phyloP scores from a whole-genome alignment of 2,113 vertebrate species.

The Pelobates fuscus region DNA sequence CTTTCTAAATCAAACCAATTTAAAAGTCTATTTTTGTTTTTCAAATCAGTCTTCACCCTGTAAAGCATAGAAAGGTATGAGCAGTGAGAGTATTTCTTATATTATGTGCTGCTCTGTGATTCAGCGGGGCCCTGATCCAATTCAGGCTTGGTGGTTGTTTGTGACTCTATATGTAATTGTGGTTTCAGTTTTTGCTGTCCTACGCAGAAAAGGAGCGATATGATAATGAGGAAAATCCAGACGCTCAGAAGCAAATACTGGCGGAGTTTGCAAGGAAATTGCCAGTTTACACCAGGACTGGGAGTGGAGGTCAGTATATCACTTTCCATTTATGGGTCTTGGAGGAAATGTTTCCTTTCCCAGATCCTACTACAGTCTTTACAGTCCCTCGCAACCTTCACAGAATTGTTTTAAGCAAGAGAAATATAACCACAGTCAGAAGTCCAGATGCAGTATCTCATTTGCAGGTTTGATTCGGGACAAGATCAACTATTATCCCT shows the following conservation, averaged over 20 bases:
- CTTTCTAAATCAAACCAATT: no score
- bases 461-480: no score
- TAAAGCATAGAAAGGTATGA: no score
- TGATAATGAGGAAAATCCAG: conserved; percentile 88
- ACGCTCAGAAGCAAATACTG: conserved; percentile 91
- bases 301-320: conserved; percentile 80
- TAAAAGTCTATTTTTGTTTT: no score
- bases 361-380: no score
- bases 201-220: conserved; percentile 91
- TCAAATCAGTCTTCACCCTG: no score
- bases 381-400: no score
- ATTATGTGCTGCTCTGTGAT: not conserved
- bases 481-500: no score
- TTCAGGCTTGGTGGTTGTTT: not conserved
- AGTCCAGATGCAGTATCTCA: no score
- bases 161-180: conserved; percentile 37
- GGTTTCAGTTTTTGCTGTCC: conserved; percentile 86
- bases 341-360: not conserved
- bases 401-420: no score
- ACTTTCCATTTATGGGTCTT: not conserved
- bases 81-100: no score
- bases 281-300: conserved; percentile 87
- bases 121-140: not conserved
- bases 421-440: no score
- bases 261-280: conserved; percentile 85